These are phyloP conservation scores for Phyllotis vaccarum DNA, from an alignment of 2,797 vertebrate genomes.

Conservation along the genomic window DNA sequence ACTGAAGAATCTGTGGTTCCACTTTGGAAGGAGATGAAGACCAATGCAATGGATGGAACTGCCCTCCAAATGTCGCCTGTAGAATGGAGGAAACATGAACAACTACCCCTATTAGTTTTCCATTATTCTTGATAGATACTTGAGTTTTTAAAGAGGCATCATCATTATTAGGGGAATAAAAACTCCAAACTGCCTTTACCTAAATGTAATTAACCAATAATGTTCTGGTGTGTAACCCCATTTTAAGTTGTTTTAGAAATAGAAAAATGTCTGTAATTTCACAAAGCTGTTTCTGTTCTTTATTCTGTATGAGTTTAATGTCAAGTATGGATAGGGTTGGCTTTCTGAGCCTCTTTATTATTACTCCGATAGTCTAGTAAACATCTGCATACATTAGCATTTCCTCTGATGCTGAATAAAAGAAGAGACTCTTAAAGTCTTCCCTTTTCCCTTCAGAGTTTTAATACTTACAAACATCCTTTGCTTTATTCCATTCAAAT, in stretches of 20 bases:
- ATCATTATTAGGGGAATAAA: background rate
- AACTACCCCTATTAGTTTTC: background rate
- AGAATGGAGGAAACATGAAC: background rate
- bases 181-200: background rate
- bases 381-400: background rate
- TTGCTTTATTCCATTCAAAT: background rate
- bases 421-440: background rate
- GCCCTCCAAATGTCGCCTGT: background rate
- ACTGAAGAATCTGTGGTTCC: background rate
- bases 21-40: conserved; percentile 33
- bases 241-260: conserved; percentile 45
- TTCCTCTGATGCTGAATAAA: background rate
- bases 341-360: background rate
- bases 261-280: conserved; percentile 35
- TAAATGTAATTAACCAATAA: conserved; percentile 52
- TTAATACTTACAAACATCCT: background rate
- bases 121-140: background rate
- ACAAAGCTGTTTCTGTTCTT: background rate
- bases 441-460: background rate
- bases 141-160: background rate
- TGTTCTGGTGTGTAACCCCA: background rate
- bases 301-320: background rate
- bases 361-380: background rate
- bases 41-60: background rate
- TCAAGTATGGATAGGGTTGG: background rate